Evolutionary conservation across 1,140 invertebrate genomes (phyloP), one percentile per base, ranked within the genome.

Genomic region (Brachionus rotundiformis): DNA sequence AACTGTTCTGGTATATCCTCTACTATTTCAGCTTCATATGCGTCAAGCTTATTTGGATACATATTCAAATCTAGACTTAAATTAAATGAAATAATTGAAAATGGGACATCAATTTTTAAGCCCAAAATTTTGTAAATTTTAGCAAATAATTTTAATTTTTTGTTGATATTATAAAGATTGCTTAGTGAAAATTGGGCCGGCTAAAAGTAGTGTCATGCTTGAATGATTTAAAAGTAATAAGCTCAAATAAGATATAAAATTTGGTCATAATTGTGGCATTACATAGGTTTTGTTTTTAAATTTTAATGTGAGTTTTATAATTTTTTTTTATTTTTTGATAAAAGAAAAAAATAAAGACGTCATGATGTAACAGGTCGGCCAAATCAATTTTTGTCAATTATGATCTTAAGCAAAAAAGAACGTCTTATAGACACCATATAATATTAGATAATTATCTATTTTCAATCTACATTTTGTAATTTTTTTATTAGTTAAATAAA

Each of bases 1-100:
- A 73, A 73, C n/a, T 73, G 68, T 73, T 73, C 68, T 23, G 68
- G 68, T 73, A 73, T 73, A 25, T 73, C 68, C 36, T 73, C 68
- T 3, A 73, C 68, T 44, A 73, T 73, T 73, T 73, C 68, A 44
- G 68, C 68, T 23, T 73, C 68, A 27, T 73, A 73, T 10, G 33
- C 39, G 41, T 73, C 68, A 73, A 73, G 68, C 68, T 73, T 41
- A 44, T 73, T 73, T 44, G 36, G 36, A 73, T 44, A 44, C 68
- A 73, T 73, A 27, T 41, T 39, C 19, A 41, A 44, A 73, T 73
- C 68, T 44, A 73, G 39, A 73, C 33, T 25, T 44, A 23, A 71
- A 71, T 39, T 71, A n/a, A 71, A 73, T 19, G 13, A 71, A 71
- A 39, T 36, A 16, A 73, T 44, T 73, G 1, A 23, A 31, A 73